Percentiles rank a stretch among this genome's conserved stretches.
Evolutionary conservation across 2,888 invertebrate genomes (phyloP).

Genomic region (Ophonus ardosiacus): DNA sequence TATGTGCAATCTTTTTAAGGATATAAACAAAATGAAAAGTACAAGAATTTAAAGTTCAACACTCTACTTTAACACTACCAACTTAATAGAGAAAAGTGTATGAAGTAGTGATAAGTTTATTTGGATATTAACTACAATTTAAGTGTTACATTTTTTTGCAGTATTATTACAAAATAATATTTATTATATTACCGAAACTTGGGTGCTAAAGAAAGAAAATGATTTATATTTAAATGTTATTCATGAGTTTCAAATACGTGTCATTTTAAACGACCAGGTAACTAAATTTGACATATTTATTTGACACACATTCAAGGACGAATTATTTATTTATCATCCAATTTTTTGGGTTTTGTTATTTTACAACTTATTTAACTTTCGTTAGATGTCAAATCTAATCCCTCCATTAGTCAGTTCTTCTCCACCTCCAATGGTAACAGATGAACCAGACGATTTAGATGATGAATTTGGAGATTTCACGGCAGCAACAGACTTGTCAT

Average conservation of each 20-base stretch:
- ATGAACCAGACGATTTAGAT: conserved; percentile 75
- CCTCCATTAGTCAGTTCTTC: conserved; percentile 79
- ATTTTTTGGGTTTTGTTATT: background rate
- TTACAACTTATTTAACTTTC: conserved; percentile 21
- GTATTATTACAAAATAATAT: conserved; percentile 50
- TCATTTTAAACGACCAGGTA: conserved; percentile 57
- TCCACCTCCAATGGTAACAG: conserved; percentile 78
- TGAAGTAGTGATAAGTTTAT: conserved; percentile 54
- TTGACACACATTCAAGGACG: conserved; percentile 41
- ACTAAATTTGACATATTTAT: conserved; percentile 53
- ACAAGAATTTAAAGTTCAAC: background rate
- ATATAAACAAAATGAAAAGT: background rate
- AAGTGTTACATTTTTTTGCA: conserved; percentile 57
- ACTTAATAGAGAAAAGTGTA: conserved; percentile 30
- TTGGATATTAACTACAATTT: conserved; percentile 53
- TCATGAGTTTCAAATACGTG: conserved; percentile 54
- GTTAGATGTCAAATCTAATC: conserved; percentile 76
- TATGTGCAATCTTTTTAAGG: background rate
- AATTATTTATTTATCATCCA: background rate
- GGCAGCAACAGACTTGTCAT: conserved; percentile 74
- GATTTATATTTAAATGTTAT: conserved; percentile 10
- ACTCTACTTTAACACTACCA: conserved; percentile 18
- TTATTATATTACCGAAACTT: conserved; percentile 44
- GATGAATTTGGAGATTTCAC: conserved; percentile 81
- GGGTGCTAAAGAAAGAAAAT: conserved; percentile 50